Percentiles rank a stretch among this genome's conserved stretches.
Conservation (phyloP, 2,797 vertebrate species). For the Cirrhinus molitorella region DNA sequence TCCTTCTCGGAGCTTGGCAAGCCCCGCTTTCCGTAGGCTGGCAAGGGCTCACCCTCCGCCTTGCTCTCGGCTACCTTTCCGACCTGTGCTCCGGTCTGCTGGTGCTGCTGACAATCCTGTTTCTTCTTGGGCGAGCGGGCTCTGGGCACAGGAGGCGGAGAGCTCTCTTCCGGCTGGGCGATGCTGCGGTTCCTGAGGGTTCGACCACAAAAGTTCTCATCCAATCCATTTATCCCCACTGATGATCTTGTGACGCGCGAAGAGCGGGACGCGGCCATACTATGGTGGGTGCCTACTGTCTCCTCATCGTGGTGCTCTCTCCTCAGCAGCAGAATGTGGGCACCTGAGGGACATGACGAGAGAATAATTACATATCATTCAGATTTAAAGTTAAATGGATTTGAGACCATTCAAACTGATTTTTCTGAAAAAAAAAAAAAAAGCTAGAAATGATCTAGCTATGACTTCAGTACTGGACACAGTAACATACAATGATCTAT, state of each 20-base stretch:
- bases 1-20: slow-evolving; percentile 91
- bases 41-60: slow-evolving; percentile 84
- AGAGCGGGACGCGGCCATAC: slow-evolving; percentile 99
- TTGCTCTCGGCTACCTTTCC: slow-evolving; percentile 86
- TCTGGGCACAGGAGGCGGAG: slow-evolving; percentile 86
- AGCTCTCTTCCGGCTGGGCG: slow-evolving; percentile 93
- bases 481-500: background rate
- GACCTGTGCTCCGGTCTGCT: slow-evolving; percentile 74
- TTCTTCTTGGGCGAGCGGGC: slow-evolving; percentile 98
- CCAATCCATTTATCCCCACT: slow-evolving; percentile 99
- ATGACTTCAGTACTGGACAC: background rate
- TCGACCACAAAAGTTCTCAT: slow-evolving; percentile 99
- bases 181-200: slow-evolving; percentile 99
- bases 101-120: slow-evolving; percentile 81
- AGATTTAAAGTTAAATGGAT: background rate
- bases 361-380: slow-evolving; percentile 36
- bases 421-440: too few species aligned
- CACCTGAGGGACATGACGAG: slow-evolving; percentile 72
- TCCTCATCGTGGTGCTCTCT: slow-evolving; percentile 94
- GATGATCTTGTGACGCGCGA: slow-evolving; percentile 99
- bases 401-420: too few species aligned
- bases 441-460: background rate
- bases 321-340: slow-evolving; percentile 83
- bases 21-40: slow-evolving; percentile 89
- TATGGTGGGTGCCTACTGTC: slow-evolving; percentile 95